phyloP scores from a whole-genome alignment of 2,888 invertebrate species.

The Caenorhabditis virilis region DNA sequence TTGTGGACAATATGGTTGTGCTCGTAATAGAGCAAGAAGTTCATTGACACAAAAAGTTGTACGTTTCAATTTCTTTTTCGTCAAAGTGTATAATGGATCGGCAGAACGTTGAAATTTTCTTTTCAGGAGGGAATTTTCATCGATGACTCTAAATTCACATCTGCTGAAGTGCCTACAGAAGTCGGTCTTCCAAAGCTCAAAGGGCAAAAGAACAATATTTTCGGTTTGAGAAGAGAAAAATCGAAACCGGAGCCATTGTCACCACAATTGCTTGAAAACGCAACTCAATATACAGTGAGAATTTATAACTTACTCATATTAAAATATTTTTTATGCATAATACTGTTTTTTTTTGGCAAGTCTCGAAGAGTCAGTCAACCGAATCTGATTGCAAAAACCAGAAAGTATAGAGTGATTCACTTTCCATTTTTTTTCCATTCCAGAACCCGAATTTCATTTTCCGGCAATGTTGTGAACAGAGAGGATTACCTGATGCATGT shows the following conservation, averaged over 20 bases:
- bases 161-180: slow-evolving; percentile 1
- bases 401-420: too few species aligned
- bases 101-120: too few species aligned
- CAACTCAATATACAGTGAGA: too few species aligned
- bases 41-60: slow-evolving; percentile 59
- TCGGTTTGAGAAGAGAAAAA: slow-evolving; percentile 43
- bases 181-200: slow-evolving; percentile 16
- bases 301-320: too few species aligned
- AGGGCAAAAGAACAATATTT: slow-evolving; percentile 38
- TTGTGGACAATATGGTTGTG: slow-evolving; percentile 66
- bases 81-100: background rate
- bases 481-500: slow-evolving; percentile 64
- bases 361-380: too few species aligned
- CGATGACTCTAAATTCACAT: slow-evolving; percentile 17
- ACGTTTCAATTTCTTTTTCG: background rate
- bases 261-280: too few species aligned
- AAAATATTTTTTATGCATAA: too few species aligned
- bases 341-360: background rate
- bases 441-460: slow-evolving; percentile 67
- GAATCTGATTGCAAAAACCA: too few species aligned
- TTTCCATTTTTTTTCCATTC: slow-evolving; percentile 6
- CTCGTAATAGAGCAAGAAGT: slow-evolving; percentile 60
- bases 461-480: slow-evolving; percentile 67
- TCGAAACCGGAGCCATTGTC: too few species aligned
- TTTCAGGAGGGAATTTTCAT: slow-evolving; percentile 52